A percentile compares a stretch with the other conserved stretches of the same genome.
These are phyloP conservation scores for Trichomycterus rosablanca DNA, from an alignment of 2,113 vertebrate species.

Conservation along the genomic window DNA sequence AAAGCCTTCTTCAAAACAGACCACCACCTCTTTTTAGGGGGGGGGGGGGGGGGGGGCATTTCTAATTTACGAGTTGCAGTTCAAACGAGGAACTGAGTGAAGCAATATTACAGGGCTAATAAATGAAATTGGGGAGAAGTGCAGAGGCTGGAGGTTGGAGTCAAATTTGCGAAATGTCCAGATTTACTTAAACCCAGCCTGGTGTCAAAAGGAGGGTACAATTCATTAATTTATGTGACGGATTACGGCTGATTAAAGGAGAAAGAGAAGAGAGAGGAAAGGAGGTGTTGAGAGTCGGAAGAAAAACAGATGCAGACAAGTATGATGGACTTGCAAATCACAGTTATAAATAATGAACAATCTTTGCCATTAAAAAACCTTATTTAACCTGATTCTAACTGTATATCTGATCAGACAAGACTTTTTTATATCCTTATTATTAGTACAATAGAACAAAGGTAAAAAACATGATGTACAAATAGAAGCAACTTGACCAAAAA, in stretches of 20 bases:
- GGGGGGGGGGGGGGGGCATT: conserved; percentile 15
- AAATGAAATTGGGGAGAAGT: conserved; percentile 20
- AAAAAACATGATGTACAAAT: too few species aligned
- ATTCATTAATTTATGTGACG: conserved; percentile 24
- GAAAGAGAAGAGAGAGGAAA: conserved; percentile 12
- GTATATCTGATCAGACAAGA: too few species aligned
- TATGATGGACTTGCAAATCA: too few species aligned
- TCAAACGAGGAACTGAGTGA: conserved; percentile 5
- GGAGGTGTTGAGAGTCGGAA: conserved; percentile 2
- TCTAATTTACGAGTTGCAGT: neutral
- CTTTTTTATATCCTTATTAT: too few species aligned
- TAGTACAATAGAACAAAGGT: too few species aligned
- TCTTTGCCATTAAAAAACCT: too few species aligned
- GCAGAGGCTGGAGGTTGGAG: conserved; percentile 25
- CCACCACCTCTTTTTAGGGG: neutral
- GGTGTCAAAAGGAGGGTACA: conserved; percentile 25
- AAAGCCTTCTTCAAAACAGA: neutral
- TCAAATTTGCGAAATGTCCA: conserved; percentile 36
- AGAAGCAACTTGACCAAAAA: too few species aligned
- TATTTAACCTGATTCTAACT: too few species aligned
- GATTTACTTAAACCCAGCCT: conserved; percentile 38
- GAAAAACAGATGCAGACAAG: conserved; percentile 17
- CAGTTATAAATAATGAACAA: too few species aligned
- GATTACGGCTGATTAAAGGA: conserved; percentile 31
- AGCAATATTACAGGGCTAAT: conserved; percentile 30